These are phyloP conservation scores for Sycobia sp. DNA, from an alignment of 1,140 invertebrate species.

Conservation along the genomic window DNA sequence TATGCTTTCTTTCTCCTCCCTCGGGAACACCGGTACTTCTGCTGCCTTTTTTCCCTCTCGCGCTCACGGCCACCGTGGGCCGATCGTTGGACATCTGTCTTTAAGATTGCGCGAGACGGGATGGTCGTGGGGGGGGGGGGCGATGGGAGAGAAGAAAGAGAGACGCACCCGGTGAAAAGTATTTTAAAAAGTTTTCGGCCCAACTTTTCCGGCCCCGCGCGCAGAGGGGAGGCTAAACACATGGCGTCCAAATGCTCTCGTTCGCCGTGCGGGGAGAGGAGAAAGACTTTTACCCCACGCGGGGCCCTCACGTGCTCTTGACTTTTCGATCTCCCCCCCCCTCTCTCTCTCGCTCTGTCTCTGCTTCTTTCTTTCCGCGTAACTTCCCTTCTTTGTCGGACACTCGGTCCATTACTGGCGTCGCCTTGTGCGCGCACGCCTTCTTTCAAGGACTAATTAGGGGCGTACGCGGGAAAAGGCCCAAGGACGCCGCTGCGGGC, in stretches of 20 bases:
- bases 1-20: background rate
- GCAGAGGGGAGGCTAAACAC: slow-evolving; percentile 49
- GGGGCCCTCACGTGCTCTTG: slow-evolving; percentile 51
- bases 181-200: slow-evolving; percentile 16
- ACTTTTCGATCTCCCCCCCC: slow-evolving; percentile 27
- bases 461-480: background rate
- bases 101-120: background rate
- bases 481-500: background rate
- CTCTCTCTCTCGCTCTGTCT: background rate
- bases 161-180: slow-evolving; percentile 2
- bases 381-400: too few relatives aligned
- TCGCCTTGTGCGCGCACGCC: background rate
- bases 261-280: slow-evolving; percentile 30
- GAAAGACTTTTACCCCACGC: slow-evolving; percentile 57
- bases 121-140: too few relatives aligned
- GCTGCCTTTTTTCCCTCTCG: too few relatives aligned
- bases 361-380: too few relatives aligned
- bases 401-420: too few relatives aligned
- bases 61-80: too few relatives aligned
- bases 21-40: too few relatives aligned
- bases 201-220: slow-evolving; percentile 20
- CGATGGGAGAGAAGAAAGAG: too few relatives aligned
- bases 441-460: background rate
- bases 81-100: background rate
- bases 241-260: slow-evolving; percentile 53